phyloP scores from a whole-genome alignment of 2,797 vertebrate genomes.

The Tinamus major region DNA sequence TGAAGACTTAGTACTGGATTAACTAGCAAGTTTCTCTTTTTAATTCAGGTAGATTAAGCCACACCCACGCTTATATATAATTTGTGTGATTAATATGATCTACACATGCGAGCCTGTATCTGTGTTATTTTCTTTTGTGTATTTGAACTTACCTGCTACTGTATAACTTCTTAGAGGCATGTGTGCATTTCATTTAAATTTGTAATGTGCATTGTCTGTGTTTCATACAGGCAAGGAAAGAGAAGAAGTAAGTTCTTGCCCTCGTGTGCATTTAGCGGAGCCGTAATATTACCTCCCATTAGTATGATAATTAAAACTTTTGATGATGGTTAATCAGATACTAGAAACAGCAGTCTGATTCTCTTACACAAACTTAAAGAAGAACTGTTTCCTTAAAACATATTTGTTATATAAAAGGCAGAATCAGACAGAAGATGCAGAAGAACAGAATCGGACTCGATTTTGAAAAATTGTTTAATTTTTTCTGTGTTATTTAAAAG shows the following conservation, averaged over 20 bases:
- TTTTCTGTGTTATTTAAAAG: not conserved
- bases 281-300: not conserved
- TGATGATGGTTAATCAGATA: not conserved
- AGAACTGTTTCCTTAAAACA: not conserved
- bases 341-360: not conserved
- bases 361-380: not conserved
- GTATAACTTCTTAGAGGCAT: not conserved
- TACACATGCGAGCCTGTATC: not conserved
- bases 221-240: not conserved
- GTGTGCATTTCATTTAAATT: not conserved
- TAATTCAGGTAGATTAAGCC: constrained; percentile 81
- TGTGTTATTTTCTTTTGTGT: not conserved
- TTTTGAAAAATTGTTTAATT: accelerated
- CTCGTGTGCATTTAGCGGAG: not conserved
- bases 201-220: not conserved
- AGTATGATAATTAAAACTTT: not conserved
- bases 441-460: not conserved
- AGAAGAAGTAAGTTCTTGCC: not conserved
- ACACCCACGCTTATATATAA: constrained; percentile 56
- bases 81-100: not conserved
- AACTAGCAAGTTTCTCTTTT: constrained; percentile 73
- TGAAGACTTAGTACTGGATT: constrained; percentile 80
- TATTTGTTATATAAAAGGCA: too few species aligned
- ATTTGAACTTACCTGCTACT: not conserved
- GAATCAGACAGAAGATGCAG: too few species aligned